These are phyloP conservation scores for Microcebus tavaratra DNA, from an alignment of 2,113 vertebrate species.

Conservation along the genomic window DNA sequence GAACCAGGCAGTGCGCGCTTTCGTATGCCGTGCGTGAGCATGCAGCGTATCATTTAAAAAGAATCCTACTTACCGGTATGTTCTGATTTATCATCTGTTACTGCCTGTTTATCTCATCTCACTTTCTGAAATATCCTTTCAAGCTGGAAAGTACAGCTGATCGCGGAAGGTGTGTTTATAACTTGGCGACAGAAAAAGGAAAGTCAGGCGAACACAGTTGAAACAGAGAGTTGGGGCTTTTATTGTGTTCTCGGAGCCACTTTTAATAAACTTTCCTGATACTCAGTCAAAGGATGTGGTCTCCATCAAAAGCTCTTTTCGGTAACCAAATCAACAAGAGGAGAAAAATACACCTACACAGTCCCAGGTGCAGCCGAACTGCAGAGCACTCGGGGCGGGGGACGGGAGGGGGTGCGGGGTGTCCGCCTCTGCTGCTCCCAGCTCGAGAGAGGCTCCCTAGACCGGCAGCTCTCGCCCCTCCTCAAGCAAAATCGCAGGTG, in stretches of 20 bases:
- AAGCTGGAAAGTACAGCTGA: constrained; percentile 77
- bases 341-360: constrained; percentile 88
- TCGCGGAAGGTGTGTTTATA: constrained; percentile 75
- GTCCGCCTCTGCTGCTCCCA: not conserved
- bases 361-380: constrained; percentile 81
- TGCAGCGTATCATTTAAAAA: not conserved
- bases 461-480: not conserved
- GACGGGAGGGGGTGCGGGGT: constrained; percentile 27
- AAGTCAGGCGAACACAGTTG: constrained; percentile 55
- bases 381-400: not conserved
- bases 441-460: not conserved
- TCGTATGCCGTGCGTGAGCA: not conserved
- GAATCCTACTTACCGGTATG: not conserved
- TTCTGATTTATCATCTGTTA: not conserved
- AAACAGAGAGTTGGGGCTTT: constrained; percentile 64
- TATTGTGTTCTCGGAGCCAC: constrained; percentile 74
- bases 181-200: constrained; percentile 71
- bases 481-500: not conserved
- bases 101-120: constrained; percentile 7
- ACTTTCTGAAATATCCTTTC: constrained; percentile 66
- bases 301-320: constrained; percentile 85
- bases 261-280: constrained; percentile 85
- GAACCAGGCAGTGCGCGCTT: not conserved
- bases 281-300: constrained; percentile 89
- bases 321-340: constrained; percentile 86